Evolutionary conservation across 1,140 invertebrate genomes (phyloP).

Genomic region (Aphelenchoides fujianensis): DNA sequence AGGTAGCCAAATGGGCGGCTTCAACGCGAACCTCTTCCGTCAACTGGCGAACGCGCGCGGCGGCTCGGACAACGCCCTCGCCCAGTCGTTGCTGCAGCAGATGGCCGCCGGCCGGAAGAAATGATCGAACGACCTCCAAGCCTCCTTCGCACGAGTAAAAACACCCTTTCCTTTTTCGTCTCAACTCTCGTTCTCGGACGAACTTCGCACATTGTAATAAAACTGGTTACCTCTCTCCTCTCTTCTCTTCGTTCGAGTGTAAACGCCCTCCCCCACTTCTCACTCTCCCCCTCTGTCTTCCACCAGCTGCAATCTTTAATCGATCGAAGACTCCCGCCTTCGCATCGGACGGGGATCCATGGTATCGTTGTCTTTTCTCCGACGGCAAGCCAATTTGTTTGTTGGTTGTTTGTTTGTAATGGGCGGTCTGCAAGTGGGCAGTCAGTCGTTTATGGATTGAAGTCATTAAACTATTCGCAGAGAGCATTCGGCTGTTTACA

Average conservation of each 20-base stretch:
- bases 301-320: no score
- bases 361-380: not conserved
- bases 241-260: no score
- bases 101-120: not conserved
- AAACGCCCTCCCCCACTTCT: not conserved
- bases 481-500: not conserved
- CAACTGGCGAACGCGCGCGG: not conserved
- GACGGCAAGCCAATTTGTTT: no score
- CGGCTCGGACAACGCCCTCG: not conserved
- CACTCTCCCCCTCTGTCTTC: no score
- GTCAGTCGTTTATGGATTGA: not conserved
- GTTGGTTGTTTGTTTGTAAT: slow-evolving; percentile 7
- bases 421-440: no score
- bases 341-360: no score
- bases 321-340: no score
- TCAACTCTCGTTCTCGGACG: slow-evolving; percentile 9
- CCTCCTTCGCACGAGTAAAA: not conserved
- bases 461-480: not conserved
- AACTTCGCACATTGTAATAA: not conserved
- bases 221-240: slow-evolving; percentile 2
- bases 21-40: not conserved
- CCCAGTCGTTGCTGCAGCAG: not conserved
- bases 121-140: not conserved
- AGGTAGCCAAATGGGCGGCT: no score
- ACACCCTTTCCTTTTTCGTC: not conserved